Conservation (phyloP, 2,113 vertebrate genomes). For the Entosphenus tridentatus region DNA sequence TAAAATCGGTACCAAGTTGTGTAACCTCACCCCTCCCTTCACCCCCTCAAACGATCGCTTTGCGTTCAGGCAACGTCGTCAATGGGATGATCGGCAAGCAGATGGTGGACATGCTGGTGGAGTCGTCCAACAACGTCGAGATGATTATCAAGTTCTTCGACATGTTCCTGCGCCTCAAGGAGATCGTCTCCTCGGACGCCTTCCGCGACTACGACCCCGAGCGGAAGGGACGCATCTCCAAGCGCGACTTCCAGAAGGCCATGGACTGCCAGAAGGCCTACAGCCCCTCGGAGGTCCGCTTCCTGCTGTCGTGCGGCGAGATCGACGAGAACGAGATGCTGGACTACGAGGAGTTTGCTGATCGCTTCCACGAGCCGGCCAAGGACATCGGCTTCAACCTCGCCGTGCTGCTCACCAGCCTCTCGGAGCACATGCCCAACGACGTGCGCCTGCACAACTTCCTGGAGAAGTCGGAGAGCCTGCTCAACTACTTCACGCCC, state of each 20-base stretch:
- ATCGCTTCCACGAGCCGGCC: conserved; percentile 71
- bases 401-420: conserved; percentile 68
- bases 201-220: conserved; percentile 69
- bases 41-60: too few species aligned
- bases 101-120: conserved; percentile 98
- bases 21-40: too few species aligned
- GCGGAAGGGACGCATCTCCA: conserved; percentile 76
- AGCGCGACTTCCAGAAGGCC: conserved; percentile 92
- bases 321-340: conserved; percentile 96
- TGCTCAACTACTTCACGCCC: conserved; percentile 70
- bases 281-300: conserved; percentile 59
- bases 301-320: conserved; percentile 79
- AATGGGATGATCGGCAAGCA: conserved; percentile 79
- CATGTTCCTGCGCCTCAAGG: conserved; percentile 92
- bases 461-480: conserved; percentile 53
- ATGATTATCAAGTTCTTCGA: conserved; percentile 73
- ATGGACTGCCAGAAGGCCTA: conserved; percentile 98
- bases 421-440: conserved; percentile 72
- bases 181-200: conserved; percentile 74
- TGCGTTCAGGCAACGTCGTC: conserved; percentile 50
- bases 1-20: too few species aligned
- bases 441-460: conserved; percentile 63
- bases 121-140: conserved; percentile 88
- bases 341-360: conserved; percentile 66
- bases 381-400: conserved; percentile 93